These are phyloP conservation scores for Archips xylosteana DNA, from an alignment of 2,888 invertebrate genomes.

Conservation along the genomic window DNA sequence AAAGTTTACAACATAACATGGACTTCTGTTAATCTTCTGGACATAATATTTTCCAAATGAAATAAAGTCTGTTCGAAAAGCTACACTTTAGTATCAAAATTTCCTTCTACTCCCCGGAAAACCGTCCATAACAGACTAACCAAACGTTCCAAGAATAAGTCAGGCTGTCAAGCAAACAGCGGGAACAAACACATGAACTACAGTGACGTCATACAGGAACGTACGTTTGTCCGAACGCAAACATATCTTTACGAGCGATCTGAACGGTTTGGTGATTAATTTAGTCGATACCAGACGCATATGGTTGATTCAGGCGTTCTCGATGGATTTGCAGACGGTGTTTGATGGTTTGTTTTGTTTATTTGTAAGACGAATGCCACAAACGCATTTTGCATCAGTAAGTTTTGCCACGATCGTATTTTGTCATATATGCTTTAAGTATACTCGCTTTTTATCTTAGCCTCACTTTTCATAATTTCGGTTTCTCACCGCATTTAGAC, in stretches of 20 bases:
- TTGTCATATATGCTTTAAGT: too few species aligned
- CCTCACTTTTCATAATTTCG: too few species aligned
- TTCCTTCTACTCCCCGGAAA: background rate
- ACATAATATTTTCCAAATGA: background rate
- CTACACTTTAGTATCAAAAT: too few species aligned
- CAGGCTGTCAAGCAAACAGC: constrained; percentile 19
- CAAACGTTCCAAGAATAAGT: constrained; percentile 29
- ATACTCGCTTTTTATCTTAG: too few species aligned
- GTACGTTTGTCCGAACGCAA: constrained; percentile 3
- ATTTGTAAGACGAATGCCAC: too few species aligned
- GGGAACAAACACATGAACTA: constrained; percentile 5
- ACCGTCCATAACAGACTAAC: background rate
- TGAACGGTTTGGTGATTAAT: constrained; percentile 15
- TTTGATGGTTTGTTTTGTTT: background rate
- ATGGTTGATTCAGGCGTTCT: background rate
- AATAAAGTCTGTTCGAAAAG: background rate
- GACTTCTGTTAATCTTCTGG: background rate
- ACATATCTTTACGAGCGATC: constrained; percentile 30
- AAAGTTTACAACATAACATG: too few species aligned
- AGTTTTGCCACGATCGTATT: too few species aligned
- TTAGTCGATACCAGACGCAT: background rate
- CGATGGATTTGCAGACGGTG: background rate
- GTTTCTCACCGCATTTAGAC: too few species aligned
- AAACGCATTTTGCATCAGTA: too few species aligned
- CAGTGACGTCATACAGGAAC: constrained; percentile 1